Conservation (phyloP, 2,113 vertebrate species). For the Hylia prasina region DNA sequence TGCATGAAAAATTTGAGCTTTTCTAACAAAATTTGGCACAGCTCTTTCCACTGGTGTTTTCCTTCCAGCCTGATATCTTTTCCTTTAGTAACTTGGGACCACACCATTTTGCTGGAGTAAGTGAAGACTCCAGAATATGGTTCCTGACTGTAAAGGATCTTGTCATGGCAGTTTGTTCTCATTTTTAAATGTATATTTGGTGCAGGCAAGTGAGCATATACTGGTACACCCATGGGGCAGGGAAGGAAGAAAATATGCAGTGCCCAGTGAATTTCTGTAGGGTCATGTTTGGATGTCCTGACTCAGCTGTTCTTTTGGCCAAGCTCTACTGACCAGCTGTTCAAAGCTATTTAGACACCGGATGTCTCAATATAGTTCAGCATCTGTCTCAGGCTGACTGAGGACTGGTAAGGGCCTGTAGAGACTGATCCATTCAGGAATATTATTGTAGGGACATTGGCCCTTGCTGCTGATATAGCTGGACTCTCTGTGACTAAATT, state of each 20-base stretch:
- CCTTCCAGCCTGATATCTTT: background rate
- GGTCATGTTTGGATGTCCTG: background rate
- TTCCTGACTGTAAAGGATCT: background rate
- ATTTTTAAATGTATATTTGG: background rate
- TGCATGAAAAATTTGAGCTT: background rate
- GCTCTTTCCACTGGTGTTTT: background rate
- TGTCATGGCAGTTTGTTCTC: fast-evolving
- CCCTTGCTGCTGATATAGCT: background rate
- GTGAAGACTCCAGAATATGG: background rate
- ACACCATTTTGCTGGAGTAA: background rate
- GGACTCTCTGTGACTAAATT: background rate
- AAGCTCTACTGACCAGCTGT: background rate
- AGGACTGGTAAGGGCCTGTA: background rate
- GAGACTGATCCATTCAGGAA: background rate
- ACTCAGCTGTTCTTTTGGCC: background rate
- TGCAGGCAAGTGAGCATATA: background rate
- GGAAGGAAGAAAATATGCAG: background rate
- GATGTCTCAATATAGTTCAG: background rate
- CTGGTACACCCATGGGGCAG: background rate
- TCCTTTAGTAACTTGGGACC: background rate
- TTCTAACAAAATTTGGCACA: background rate
- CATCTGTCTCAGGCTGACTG: background rate
- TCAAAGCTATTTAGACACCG: background rate
- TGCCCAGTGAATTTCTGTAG: background rate
- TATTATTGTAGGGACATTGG: background rate